These are phyloP conservation scores for Albula goreensis DNA, from an alignment of 2,113 vertebrate genomes.

Conservation along the genomic window DNA sequence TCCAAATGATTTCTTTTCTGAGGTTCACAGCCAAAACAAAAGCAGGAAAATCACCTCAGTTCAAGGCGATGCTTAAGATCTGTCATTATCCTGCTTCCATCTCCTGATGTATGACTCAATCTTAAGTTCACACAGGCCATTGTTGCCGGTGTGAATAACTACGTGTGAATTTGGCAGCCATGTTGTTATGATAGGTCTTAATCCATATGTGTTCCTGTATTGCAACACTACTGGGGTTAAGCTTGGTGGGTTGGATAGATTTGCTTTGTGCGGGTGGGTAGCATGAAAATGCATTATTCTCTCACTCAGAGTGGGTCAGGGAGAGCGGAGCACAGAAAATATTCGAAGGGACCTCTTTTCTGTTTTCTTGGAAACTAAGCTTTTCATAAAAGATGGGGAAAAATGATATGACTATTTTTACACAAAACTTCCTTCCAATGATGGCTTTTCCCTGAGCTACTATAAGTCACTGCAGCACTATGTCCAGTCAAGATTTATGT, in stretches of 20 bases:
- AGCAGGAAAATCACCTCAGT: constrained; percentile 21
- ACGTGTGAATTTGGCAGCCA: constrained; percentile 33
- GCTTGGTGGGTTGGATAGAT: not conserved
- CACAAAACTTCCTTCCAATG: constrained; percentile 28
- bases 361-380: constrained; percentile 35
- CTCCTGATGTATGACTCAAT: constrained; percentile 27
- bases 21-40: constrained; percentile 50
- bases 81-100: constrained; percentile 18
- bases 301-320: constrained; percentile 23
- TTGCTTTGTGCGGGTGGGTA: not conserved
- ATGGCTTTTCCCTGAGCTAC: constrained; percentile 38
- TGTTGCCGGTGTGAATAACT: constrained; percentile 35
- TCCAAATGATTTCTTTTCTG: constrained; percentile 24
- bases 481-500: constrained; percentile 39
- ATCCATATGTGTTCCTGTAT: constrained; percentile 1
- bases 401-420: constrained; percentile 44
- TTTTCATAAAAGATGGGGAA: constrained; percentile 37
- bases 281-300: constrained; percentile 18
- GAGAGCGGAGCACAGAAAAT: constrained; percentile 16
- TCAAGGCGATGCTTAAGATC: constrained; percentile 15
- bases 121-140: constrained; percentile 32
- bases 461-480: constrained; percentile 37
- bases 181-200: constrained; percentile 47
- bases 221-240: not conserved
- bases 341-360: constrained; percentile 37